Evolutionary conservation across 1,140 invertebrate species (phyloP), one percentile per base, ranked within the genome.

Genomic region (Bombus pyrosoma): DNA sequence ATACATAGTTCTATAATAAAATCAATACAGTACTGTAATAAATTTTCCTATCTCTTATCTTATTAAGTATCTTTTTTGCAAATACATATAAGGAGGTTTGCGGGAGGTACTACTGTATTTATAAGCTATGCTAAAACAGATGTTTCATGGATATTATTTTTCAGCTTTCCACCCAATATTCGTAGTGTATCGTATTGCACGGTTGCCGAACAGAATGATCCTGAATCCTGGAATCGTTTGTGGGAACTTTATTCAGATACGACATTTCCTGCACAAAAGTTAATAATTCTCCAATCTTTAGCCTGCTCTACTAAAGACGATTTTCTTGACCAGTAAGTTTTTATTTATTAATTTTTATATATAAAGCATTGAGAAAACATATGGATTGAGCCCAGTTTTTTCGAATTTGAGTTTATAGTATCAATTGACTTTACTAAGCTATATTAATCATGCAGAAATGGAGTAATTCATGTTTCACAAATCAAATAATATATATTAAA

Each of bases 151-250:
- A 62, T 62, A 10, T 62, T 79, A 8, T 75, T 32, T 91, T 91
- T 34, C 87, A 96, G 96, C 64, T 95, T 97, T 74, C 95, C 96
- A 22, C 94, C 95, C 28, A 96, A 97, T 90, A 88, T 96, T 57
- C 94, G 95, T 68, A 83, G 86, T 1, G 86, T 95, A 1, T 95
- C 96, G 13, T 97, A 96, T 87, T 94, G 93, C 34, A 86, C 85
- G 28, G 90, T 81, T 6, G 72, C 87, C 76, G 59, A 12, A 87
- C 41, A 83, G 78, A 69, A 47, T 34, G 25, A 81, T 9, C 3
- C 22, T 0, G 34, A 71, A 5, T 74, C 87, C 28, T 94, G 90
- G 87, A 1, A 90, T 0, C 88, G 85, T 47, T 78, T 94, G 3
- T 91, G 86, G 87, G 9, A 83, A 0, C 39, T 80, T 68, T 92